phyloP scores from a whole-genome alignment of 2,888 invertebrate species.

The Chaetoderma sp. region DNA sequence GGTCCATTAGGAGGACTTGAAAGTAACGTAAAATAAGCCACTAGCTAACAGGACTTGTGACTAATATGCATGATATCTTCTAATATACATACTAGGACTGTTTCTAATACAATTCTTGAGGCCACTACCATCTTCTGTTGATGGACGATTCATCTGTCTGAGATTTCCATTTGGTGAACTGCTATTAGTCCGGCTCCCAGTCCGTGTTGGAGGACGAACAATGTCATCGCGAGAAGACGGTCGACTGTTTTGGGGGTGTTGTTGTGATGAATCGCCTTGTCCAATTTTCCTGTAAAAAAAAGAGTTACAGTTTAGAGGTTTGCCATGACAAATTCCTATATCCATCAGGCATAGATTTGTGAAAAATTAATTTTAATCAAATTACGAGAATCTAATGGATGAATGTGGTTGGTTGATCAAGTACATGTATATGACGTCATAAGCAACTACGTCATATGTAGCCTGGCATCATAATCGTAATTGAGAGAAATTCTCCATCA shows the following conservation, averaged over 20 bases:
- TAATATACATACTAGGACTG: not conserved
- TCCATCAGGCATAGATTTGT: not conserved
- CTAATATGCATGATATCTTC: no score
- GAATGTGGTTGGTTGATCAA: no score
- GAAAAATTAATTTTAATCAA: no score
- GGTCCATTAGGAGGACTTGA: no score
- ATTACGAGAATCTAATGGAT: no score
- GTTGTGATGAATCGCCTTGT: not conserved
- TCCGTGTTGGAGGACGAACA: conserved; percentile 62
- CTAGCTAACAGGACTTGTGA: no score
- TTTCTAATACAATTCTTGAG: not conserved
- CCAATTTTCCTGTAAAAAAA: not conserved
- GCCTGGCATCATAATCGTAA: no score
- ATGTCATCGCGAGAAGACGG: conserved; percentile 31
- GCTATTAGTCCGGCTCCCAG: conserved; percentile 58
- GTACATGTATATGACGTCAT: no score
- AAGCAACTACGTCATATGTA: no score
- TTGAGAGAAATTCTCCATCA: no score
- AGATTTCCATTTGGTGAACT: conserved; percentile 39
- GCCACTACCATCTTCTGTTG: not conserved
- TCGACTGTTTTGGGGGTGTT: conserved; percentile 13
- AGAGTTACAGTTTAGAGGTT: not conserved
- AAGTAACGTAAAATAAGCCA: no score
- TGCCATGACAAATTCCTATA: not conserved
- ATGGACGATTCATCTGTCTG: not conserved